Base-by-base conservation (phyloP, 2,888 invertebrate species). In the Galerucella pusilla region DNA sequence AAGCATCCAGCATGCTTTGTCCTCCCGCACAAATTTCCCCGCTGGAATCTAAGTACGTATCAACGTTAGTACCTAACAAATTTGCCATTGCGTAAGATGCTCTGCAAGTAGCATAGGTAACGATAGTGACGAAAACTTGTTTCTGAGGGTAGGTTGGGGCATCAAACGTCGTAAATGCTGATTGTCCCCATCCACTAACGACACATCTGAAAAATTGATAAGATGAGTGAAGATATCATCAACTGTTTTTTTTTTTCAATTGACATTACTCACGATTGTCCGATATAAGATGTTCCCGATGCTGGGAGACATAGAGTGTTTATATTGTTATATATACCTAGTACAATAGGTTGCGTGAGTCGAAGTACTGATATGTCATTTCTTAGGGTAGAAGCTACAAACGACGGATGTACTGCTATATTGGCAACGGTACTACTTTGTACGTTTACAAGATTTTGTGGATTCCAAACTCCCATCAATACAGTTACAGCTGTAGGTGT, bases 351-450 rank as follows among this genome's bases (percentile, higher is more conserved):
- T 0, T 89, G 83, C 79, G 90, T 88, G 16, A 97, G 87, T 75
- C 92, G 90, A 45, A 97, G 85, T 1, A 97, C 90, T 2, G 96
- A 96, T 57, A 97, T 90, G 85, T 97, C 95, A 84, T 94, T 95
- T 80, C 93, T 92, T 64, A 97, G 89, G 78, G 94, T 95, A 66
- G 20, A 12, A 0, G 92, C 87, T 83, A 93, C 93, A 86, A 91
- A 97, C 16, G 90, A 89, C 0, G 94, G 90, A 81, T 93, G 92
- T 9, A 85, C 68, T 11, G 75, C 71, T 70, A 86, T 83, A 28
- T 69, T 70, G 10, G 81, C n/a, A 9, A 72, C 72, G 16, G 72
- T 70, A 49, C 81, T 79, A 64, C 74, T 79, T 74, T 81, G 80
- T 7, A 79, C 77, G 57, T 81, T 78, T 7, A 73, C 75, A 10